phyloP scores from a whole-genome alignment of 2,797 vertebrate species.

The Oreochromis mossambicus region DNA sequence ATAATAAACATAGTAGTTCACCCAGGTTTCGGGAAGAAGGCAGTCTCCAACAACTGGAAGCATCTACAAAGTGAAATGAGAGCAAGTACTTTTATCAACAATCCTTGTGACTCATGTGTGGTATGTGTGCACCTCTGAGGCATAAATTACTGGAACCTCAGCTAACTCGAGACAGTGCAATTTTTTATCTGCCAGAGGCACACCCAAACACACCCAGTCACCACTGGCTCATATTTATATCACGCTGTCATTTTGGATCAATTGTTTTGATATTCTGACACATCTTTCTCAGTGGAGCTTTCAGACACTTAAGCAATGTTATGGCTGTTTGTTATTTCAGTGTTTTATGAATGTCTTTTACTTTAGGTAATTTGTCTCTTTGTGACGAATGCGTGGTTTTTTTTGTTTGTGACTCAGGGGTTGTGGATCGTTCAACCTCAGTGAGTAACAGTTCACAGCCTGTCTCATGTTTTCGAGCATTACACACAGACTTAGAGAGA shows the following conservation, averaged over 20 bases:
- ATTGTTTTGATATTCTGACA: not conserved
- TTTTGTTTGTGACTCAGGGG: not conserved
- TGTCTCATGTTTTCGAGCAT: not conserved
- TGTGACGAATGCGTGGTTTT: rapidly evolving
- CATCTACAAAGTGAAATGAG: not conserved
- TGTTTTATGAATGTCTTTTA: not conserved
- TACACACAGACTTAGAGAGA: not conserved
- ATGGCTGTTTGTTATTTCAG: not conserved
- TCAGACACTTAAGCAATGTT: not conserved
- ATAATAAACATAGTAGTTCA: not conserved
- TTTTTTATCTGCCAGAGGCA: not conserved
- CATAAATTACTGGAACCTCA: not conserved
- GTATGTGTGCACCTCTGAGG: not conserved
- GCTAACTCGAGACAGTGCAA: not conserved
- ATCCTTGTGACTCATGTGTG: not conserved
- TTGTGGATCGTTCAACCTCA: not conserved
- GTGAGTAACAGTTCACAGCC: not conserved
- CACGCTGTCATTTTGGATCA: not conserved
- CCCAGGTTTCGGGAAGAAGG: not conserved
- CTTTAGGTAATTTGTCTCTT: not conserved
- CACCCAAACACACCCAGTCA: not conserved
- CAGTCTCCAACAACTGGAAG: not conserved
- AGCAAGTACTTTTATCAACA: not conserved
- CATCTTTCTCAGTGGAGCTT: not conserved
- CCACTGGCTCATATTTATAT: not conserved